Percentiles rank a stretch among this genome's conserved stretches.
Conservation (phyloP, 2,888 invertebrate genomes). For the Heliconius sara region DNA sequence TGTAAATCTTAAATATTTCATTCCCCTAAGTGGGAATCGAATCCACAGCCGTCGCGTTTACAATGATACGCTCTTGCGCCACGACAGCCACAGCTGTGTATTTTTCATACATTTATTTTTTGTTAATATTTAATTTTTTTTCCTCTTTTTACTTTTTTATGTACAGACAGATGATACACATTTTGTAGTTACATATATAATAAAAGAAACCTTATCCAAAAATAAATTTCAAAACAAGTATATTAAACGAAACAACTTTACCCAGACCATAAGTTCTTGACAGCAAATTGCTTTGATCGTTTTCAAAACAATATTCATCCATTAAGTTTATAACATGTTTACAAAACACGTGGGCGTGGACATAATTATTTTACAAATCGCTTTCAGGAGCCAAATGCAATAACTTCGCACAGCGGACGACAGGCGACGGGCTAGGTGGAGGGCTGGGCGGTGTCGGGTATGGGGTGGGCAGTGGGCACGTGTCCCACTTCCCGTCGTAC, state of each 20-base stretch:
- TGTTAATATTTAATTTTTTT: too few relatives aligned
- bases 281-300: background rate
- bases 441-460: background rate
- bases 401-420: slow-evolving; percentile 2
- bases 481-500: slow-evolving; percentile 38
- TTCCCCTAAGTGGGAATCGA: too few relatives aligned
- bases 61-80: too few relatives aligned
- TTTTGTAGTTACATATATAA: background rate
- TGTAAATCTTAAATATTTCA: too few relatives aligned
- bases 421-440: background rate
- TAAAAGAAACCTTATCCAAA: too few relatives aligned
- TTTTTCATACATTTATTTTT: too few relatives aligned
- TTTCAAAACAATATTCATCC: background rate
- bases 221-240: background rate
- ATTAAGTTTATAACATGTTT: slow-evolving; percentile 17
- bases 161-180: too few relatives aligned
- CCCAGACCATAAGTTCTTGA: background rate
- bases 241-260: background rate
- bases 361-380: slow-evolving; percentile 20
- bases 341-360: slow-evolving; percentile 4
- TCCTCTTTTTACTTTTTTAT: too few relatives aligned
- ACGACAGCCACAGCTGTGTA: too few relatives aligned
- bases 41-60: too few relatives aligned
- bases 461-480: slow-evolving; percentile 11
- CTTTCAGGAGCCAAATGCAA: slow-evolving; percentile 23